These are phyloP conservation scores for Drosophila trapezifrons DNA, from an alignment of 1,140 invertebrate species.

Conservation along the genomic window DNA sequence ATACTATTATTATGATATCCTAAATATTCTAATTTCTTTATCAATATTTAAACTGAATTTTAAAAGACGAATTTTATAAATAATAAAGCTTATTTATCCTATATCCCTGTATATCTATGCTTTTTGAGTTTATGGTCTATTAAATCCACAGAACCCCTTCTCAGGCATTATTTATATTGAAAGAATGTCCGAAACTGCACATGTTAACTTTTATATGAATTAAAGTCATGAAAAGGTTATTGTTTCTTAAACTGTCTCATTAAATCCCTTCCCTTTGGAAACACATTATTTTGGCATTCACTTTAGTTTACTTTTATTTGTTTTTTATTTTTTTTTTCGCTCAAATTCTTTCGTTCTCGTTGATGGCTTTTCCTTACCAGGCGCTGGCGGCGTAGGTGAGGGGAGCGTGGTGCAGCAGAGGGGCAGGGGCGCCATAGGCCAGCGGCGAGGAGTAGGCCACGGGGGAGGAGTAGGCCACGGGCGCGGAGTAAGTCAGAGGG, in stretches of 20 bases:
- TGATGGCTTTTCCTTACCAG: conserved; percentile 52
- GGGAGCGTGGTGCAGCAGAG: conserved; percentile 56
- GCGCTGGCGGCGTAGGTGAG: conserved; percentile 66
- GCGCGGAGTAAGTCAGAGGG: conserved; percentile 50
- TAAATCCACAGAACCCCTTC: too few relatives aligned
- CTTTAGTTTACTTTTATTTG: conserved; percentile 38
- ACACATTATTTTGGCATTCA: conserved; percentile 22
- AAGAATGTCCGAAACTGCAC: neutral
- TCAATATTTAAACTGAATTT: too few relatives aligned
- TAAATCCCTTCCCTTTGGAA: conserved; percentile 5
- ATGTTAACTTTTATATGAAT: neutral
- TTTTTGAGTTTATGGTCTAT: neutral
- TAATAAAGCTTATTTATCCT: too few relatives aligned
- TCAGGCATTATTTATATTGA: too few relatives aligned
- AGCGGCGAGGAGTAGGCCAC: conserved; percentile 44
- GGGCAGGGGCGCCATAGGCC: conserved; percentile 41
- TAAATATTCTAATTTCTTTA: too few relatives aligned
- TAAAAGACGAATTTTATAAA: too few relatives aligned
- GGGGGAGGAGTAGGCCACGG: conserved; percentile 49
- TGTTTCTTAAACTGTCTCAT: neutral
- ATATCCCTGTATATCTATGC: neutral
- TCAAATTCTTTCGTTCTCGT: conserved; percentile 71
- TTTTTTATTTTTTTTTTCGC: conserved; percentile 8
- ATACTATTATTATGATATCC: too few relatives aligned
- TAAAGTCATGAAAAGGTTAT: neutral